Percentiles rank a stretch among this genome's conserved stretches.
These are phyloP conservation scores for Trachymyrmex septentrionalis DNA, from an alignment of 1,140 invertebrate genomes.

Conservation along the genomic window DNA sequence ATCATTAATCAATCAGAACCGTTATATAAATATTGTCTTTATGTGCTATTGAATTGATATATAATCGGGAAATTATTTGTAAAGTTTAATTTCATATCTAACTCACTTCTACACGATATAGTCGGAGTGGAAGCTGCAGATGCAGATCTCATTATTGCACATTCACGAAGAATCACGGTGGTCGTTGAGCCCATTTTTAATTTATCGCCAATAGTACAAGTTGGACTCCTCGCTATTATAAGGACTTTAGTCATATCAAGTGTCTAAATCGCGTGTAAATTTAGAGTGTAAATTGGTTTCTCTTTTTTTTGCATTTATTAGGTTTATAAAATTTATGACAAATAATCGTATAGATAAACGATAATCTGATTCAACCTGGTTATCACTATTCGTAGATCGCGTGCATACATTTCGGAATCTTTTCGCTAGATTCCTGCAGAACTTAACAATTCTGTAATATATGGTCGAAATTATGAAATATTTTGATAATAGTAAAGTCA, in stretches of 20 bases:
- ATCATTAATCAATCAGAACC: not conserved
- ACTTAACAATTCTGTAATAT: conserved; percentile 37
- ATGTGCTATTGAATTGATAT: not conserved
- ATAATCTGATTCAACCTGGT: conserved; percentile 36
- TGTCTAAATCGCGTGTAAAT: conserved; percentile 26
- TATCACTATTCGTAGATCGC: not conserved
- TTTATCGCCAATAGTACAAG: not conserved
- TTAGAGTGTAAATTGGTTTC: not conserved
- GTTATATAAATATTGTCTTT: not conserved
- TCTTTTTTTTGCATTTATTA: not conserved
- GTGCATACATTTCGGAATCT: not conserved
- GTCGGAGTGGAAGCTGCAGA: conserved; percentile 15
- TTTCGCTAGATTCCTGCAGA: conserved; percentile 22
- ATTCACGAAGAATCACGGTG: conserved; percentile 74
- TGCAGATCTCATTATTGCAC: conserved; percentile 56
- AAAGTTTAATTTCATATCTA: not conserved
- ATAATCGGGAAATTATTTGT: not conserved
- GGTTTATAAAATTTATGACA: not conserved
- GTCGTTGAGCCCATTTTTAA: conserved; percentile 78
- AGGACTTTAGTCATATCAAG: conserved; percentile 65
- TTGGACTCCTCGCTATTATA: conserved; percentile 73
- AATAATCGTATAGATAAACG: not conserved
- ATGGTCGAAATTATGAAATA: conserved; percentile 42
- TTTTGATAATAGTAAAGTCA: not conserved
- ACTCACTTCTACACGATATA: conserved; percentile 9